Evolutionary conservation across 2,888 invertebrate genomes (phyloP), one percentile per base, ranked within the genome.

Genomic region (Drosophila peninsularis): DNA sequence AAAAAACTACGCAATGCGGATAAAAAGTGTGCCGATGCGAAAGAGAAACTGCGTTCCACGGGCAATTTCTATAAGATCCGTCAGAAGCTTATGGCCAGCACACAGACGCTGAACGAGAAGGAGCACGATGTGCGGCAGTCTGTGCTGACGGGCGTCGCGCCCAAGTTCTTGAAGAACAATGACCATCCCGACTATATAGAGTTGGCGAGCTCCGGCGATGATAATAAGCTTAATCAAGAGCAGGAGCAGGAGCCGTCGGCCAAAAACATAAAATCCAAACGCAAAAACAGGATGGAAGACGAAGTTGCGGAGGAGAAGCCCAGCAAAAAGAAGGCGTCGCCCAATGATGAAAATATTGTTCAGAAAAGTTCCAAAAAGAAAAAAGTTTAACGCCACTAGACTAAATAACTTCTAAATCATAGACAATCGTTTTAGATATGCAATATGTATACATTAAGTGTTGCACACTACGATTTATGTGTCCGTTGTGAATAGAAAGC

Each of bases 91-190:
- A 4, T 70, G 34, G 14, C 19, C 21, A 56, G 10, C 10, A 62
- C 68, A 5, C 64, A 79, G 54, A 89, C 83, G 1, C 60, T 89
- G 34, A n/a, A 50, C 5, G 60, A 84, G 19, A 83, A 83, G 60
- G 83, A 83, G 34, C 19, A 42, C 19, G 80, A 72, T 27, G 68
- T 88, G 6, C 65, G 90, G 0, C 76, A 85, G 11, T 88, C 90
- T 3, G 83, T 88, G 30, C 6, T 83, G 7, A 89, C 90, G 1
- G 83, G 83, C 0, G 55, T 73, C 0, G 39, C 17, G 14, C 83
- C 83, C 3, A 39, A 42, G 0, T 88, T 82, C 10, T 72, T 89
- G 79, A 11, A 30, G 0, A 0, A n/a, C 0, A 34, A 9, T 7
- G 32, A n/a, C 0, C 47, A 36, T 30, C 53, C 73, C 0, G 21